Conservation (phyloP, 2,113 vertebrate genomes). For the Atlantisia rogersi region DNA sequence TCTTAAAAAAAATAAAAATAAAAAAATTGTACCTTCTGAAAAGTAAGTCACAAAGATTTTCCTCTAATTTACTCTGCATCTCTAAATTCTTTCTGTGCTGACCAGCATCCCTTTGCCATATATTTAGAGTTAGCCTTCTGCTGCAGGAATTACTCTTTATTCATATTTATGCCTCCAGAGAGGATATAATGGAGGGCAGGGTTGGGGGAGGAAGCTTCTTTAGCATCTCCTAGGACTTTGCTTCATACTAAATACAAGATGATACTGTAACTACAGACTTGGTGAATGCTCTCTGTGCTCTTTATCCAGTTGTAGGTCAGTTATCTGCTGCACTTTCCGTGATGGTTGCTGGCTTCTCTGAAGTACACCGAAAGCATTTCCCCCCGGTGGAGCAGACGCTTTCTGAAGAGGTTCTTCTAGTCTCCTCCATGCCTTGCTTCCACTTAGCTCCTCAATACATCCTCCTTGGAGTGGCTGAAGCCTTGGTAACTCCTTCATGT, state of each 20-base stretch:
- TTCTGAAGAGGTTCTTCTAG: constrained; percentile 80
- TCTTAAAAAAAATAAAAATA: not conserved
- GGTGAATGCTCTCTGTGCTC: not conserved
- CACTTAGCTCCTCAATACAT: constrained; percentile 88
- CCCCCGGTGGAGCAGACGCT: constrained; percentile 82
- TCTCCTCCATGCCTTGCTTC: constrained; percentile 90
- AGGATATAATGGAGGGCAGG: fast-evolving
- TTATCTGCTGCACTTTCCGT: constrained; percentile 81
- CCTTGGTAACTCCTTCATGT: constrained; percentile 89
- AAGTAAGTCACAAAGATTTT: not conserved
- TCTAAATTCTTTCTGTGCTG: not conserved
- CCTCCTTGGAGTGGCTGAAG: constrained; percentile 90
- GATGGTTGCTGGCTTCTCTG: constrained; percentile 84
- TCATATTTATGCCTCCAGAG: not conserved
- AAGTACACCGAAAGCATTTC: constrained; percentile 84
- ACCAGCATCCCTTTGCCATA: not conserved
- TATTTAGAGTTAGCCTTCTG: not conserved
- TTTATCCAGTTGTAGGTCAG: constrained; percentile 83
- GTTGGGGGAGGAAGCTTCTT: not conserved
- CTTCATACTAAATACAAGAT: not conserved
- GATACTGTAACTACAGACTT: not conserved
- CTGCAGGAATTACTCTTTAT: not conserved
- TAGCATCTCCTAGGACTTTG: not conserved
- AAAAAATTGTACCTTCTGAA: not conserved
- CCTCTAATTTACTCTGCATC: not conserved